phyloP scores from a whole-genome alignment of 2,113 vertebrate species.

The Pseudois nayaur region DNA sequence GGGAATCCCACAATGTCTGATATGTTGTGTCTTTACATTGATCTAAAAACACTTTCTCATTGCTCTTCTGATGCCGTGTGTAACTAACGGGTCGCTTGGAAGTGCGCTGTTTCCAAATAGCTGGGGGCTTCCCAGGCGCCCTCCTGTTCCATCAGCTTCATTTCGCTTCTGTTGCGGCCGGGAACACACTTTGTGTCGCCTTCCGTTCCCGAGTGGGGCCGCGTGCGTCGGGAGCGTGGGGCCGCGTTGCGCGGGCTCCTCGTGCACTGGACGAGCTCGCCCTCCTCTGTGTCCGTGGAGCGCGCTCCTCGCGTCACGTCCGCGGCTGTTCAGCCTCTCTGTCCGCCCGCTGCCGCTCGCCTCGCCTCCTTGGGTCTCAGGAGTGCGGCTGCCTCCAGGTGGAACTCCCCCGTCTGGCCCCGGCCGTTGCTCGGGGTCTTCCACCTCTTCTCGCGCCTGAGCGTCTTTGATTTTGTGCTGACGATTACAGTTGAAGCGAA shows the following conservation, averaged over 20 bases:
- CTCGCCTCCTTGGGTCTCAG: background rate
- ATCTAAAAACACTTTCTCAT: background rate
- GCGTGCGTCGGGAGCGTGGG: fast-evolving
- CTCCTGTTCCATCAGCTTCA: background rate
- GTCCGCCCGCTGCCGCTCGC: too few relatives aligned
- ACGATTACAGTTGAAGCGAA: background rate
- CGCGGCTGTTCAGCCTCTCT: fast-evolving
- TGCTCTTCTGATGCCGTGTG: background rate
- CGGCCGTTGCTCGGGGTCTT: background rate
- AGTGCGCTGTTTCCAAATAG: background rate
- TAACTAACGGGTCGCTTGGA: background rate
- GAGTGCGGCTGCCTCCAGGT: background rate
- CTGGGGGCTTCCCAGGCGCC: background rate
- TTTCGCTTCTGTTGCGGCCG: background rate
- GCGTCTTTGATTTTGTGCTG: background rate
- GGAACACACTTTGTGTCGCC: background rate
- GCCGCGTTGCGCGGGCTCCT: background rate
- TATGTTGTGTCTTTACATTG: background rate
- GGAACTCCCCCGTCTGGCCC: too few relatives aligned
- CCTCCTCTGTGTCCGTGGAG: fast-evolving
- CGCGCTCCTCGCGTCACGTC: fast-evolving
- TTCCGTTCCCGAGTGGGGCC: background rate
- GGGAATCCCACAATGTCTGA: background rate
- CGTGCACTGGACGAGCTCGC: background rate
- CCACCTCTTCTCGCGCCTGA: background rate